Evolutionary conservation across 2,888 invertebrate species (phyloP), one percentile per base, ranked within the genome.

Genomic region (Agrochola macilenta): DNA sequence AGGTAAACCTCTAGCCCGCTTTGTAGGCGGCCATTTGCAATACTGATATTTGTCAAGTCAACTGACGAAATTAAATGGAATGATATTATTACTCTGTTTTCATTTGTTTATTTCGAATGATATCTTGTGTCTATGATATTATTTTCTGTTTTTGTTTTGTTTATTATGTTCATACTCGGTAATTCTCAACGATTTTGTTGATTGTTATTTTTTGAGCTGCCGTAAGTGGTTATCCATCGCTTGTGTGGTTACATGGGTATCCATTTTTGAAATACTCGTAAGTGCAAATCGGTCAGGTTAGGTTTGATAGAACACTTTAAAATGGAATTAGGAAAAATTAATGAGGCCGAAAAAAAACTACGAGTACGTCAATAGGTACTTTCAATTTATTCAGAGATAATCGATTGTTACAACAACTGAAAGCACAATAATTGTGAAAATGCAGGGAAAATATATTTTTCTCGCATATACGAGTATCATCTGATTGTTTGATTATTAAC

Each of bases 21-120:
- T 83, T 79, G 74, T 61, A 26, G 52, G 49, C 72, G 12, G 74
- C 74, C 60, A 69, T 79, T 86, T 86, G 69, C 63, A 71, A 74
- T 78, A 74, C 52, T 63, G 69, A 60, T 83, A 74, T 83, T 83
- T 72, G 69, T 66, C 71, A 58, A 72, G 65, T 69, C 54, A 83
- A 71, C 30, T 58, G 66, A 70, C 23, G 54, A 77, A 43, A 74
- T 65, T 30, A 78, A 74, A 78, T 71, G 30, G 11, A 3, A 54
- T 74, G 57, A 43, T n/a, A n/a, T 57, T n/a, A n/a, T 57, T 66
- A 23, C 17, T 20, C 7, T 30, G 26, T 58, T 46, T 43, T 26
- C 5, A 35, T 60, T 49, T 57, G 20, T 57, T 35, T 26, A 39
- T 79, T 63, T 57, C 3, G 26, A 5, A 46, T 30, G 5, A n/a